Conservation (phyloP, 64 coral and sea anemone genomes). For the Exaiptasia diaphana region DNA sequence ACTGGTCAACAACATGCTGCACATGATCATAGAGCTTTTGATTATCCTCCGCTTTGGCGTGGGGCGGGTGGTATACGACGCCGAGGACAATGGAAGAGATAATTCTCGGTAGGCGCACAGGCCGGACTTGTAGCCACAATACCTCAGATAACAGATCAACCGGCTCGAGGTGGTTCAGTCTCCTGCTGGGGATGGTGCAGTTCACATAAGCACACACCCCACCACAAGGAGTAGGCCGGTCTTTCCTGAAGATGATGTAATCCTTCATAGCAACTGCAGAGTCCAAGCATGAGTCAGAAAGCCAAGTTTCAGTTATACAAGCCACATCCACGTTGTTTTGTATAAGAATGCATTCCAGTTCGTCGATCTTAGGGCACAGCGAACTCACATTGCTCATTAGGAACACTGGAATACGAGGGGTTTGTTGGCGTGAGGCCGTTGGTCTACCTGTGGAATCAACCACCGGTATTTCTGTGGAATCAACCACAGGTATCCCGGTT, state of each 20-base stretch:
- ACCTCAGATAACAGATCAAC: neutral
- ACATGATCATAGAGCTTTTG: slow-evolving; percentile 36
- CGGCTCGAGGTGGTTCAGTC: neutral
- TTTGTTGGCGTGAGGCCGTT: neutral
- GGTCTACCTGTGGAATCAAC: neutral
- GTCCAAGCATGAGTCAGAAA: neutral
- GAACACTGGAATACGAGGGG: neutral
- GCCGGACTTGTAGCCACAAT: slow-evolving; percentile 37
- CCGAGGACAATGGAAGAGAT: slow-evolving; percentile 31
- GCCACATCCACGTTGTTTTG: neutral
- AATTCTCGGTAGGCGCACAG: slow-evolving; percentile 7
- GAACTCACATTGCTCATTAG: neutral
- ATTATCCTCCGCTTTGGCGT: slow-evolving; percentile 20
- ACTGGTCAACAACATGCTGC: neutral
- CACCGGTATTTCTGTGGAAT: neutral
- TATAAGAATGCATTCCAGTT: neutral
- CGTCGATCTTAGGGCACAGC: neutral
- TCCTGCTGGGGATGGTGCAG: neutral
- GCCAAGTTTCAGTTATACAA: slow-evolving; percentile 12
- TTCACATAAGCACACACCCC: slow-evolving; percentile 8
- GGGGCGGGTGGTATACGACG: slow-evolving; percentile 22
- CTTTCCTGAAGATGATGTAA: neutral
- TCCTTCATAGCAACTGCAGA: neutral
- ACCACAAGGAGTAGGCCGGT: neutral
- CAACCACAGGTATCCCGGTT: neutral